These are phyloP conservation scores for Tragulus kanchil DNA, from an alignment of 2,113 vertebrate species.

Conservation along the genomic window DNA sequence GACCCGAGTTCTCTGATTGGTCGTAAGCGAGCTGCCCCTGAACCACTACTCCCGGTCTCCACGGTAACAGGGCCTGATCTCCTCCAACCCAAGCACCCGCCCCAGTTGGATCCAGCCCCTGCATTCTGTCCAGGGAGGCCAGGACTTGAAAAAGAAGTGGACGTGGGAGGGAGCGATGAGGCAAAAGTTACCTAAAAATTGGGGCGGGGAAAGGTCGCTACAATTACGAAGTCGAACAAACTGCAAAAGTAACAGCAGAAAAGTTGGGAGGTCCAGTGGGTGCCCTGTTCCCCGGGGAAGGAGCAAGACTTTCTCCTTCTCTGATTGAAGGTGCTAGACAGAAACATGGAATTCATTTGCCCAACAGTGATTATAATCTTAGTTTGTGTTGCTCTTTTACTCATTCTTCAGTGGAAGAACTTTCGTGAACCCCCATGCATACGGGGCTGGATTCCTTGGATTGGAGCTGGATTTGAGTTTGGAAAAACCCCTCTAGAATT, in stretches of 20 bases:
- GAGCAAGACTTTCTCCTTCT: neutral
- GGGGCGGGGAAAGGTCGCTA: neutral
- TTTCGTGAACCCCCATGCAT: conserved; percentile 87
- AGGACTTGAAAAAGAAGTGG: neutral
- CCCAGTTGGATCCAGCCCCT: rapidly evolving
- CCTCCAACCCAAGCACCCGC: rapidly evolving
- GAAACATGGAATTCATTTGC: conserved; percentile 67
- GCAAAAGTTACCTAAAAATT: conserved; percentile 16
- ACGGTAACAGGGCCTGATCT: neutral
- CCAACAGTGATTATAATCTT: conserved; percentile 72
- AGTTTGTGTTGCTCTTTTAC: conserved; percentile 64
- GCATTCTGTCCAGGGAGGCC: rapidly evolving
- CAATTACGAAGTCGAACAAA: neutral
- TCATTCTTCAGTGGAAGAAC: conserved; percentile 78
- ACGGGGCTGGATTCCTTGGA: conserved; percentile 91
- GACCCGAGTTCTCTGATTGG: conserved; percentile 43
- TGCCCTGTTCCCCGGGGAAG: neutral
- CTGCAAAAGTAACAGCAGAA: neutral
- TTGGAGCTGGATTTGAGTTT: conserved; percentile 90
- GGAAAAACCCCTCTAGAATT: conserved; percentile 91
- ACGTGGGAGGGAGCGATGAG: conserved; percentile 6
- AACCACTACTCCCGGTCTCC: neutral
- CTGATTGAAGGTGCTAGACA: neutral
- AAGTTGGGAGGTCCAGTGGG: neutral
- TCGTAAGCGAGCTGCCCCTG: neutral